These are phyloP conservation scores for Falcunculus frontatus DNA, from an alignment of 2,113 vertebrate species.

Conservation along the genomic window DNA sequence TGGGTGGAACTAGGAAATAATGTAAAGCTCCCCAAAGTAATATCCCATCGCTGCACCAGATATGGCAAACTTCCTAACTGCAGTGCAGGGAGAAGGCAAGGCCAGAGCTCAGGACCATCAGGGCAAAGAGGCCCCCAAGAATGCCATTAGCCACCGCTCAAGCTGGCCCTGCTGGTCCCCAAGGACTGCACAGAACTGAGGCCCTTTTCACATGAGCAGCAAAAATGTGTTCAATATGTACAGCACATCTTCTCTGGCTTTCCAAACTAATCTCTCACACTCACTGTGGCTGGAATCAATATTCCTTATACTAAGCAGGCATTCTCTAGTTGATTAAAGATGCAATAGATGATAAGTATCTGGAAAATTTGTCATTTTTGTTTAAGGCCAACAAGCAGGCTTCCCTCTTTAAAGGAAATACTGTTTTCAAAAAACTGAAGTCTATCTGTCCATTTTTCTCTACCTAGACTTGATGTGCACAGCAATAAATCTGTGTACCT, in stretches of 20 bases:
- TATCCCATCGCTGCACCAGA: neutral
- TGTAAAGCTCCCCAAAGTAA: neutral
- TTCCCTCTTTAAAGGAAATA: neutral
- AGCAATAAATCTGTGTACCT: neutral
- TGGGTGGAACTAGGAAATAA: neutral
- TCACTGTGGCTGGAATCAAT: neutral
- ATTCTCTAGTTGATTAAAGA: neutral
- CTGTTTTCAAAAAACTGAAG: neutral
- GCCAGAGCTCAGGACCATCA: neutral
- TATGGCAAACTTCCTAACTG: neutral
- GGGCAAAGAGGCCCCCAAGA: neutral
- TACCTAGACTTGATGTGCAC: neutral
- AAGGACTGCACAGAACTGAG: neutral
- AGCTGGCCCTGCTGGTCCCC: neutral
- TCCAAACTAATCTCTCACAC: neutral
- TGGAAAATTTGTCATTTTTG: neutral
- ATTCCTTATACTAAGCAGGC: neutral
- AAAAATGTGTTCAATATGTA: neutral
- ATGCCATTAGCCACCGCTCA: neutral
- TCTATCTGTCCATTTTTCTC: neutral
- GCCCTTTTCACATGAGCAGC: neutral
- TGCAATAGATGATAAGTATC: neutral
- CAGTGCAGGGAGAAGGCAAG: neutral
- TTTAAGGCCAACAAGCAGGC: neutral
- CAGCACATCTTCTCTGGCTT: neutral